These are phyloP conservation scores for Coreoperca whiteheadi DNA, from an alignment of 2,113 vertebrate species.

Conservation along the genomic window DNA sequence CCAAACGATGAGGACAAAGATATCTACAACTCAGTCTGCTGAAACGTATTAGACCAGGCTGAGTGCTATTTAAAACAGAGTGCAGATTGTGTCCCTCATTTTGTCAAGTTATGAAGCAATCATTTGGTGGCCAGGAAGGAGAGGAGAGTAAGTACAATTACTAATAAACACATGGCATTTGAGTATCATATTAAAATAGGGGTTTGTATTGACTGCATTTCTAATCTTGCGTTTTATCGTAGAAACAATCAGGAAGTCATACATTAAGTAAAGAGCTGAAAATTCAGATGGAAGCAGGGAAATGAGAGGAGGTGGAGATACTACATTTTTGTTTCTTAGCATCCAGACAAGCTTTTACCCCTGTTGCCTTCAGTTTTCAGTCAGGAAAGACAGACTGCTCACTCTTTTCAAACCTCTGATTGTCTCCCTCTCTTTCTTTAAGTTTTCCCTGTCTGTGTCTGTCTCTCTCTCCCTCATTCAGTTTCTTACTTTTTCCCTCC, in stretches of 20 bases:
- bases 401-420: constrained; percentile 17
- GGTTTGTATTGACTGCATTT: neutral
- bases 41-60: neutral
- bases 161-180: no score
- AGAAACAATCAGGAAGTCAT: neutral
- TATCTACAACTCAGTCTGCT: no score
- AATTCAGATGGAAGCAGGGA: neutral
- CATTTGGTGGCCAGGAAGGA: neutral
- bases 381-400: constrained; percentile 83
- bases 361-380: constrained; percentile 18
- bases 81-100: neutral
- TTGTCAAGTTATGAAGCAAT: neutral
- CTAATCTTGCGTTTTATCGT: neutral
- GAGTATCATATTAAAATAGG: no score
- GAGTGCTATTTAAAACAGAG: no score
- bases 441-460: neutral
- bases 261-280: neutral
- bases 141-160: no score
- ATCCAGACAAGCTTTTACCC: neutral
- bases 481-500: neutral
- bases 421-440: constrained; percentile 19
- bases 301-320: neutral
- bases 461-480: neutral
- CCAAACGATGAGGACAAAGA: neutral
- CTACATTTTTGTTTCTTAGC: constrained; percentile 3